Conservation (phyloP, 2,113 vertebrate genomes). For the Lanius ludovicianus region DNA sequence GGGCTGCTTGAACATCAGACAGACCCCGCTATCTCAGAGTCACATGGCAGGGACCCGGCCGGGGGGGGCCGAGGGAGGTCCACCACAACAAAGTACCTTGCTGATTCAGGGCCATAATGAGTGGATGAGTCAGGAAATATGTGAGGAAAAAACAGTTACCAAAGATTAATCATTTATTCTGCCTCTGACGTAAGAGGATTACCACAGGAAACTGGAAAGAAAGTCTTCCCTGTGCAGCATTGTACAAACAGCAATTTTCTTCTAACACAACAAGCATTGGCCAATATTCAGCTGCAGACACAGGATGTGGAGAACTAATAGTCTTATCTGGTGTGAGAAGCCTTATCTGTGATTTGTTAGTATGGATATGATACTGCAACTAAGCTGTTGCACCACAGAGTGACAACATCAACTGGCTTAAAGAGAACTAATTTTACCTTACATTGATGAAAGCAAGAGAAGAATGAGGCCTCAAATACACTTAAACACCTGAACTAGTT, state of each 20-base stretch:
- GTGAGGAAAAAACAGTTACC: background rate
- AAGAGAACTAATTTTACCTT: background rate
- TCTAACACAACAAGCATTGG: background rate
- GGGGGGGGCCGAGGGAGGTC: too few species aligned
- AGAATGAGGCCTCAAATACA: background rate
- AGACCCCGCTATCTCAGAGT: too few species aligned
- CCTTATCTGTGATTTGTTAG: background rate
- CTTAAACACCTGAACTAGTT: background rate
- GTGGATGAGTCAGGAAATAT: background rate
- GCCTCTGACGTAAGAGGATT: background rate
- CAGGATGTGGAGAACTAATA: background rate
- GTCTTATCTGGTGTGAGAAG: background rate
- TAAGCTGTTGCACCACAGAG: background rate
- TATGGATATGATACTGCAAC: background rate
- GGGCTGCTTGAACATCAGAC: too few species aligned
- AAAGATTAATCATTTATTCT: background rate
- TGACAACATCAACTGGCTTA: background rate
- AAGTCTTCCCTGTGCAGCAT: background rate
- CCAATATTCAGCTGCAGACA: background rate
- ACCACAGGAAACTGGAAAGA: background rate
- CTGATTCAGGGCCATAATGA: background rate
- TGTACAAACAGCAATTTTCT: background rate
- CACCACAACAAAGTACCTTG: background rate
- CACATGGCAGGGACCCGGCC: too few species aligned
- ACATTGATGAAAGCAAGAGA: background rate